Percentiles rank a stretch among this genome's conserved stretches.
phyloP scores from a whole-genome alignment of 2,797 vertebrate species.

The Sparidentex hasta region DNA sequence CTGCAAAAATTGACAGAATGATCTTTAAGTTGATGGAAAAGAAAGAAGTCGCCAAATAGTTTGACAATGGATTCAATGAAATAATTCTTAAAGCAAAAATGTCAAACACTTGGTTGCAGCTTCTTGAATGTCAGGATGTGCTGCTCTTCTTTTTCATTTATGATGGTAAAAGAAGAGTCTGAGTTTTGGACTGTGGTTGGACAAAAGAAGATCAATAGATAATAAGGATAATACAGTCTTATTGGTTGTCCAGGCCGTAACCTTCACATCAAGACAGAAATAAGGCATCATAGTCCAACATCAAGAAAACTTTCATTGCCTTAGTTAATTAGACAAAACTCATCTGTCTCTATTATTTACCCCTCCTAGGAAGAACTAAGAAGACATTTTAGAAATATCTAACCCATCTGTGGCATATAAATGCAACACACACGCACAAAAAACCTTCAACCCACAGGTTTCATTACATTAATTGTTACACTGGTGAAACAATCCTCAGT shows the following conservation, averaged over 20 bases:
- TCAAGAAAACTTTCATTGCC: neutral
- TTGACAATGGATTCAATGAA: too few relatives aligned
- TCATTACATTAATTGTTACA: neutral
- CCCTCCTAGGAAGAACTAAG: neutral
- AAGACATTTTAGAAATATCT: neutral
- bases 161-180: too few relatives aligned
- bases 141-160: too few relatives aligned
- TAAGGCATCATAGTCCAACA: constrained; percentile 8
- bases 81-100: too few relatives aligned
- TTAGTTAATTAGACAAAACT: constrained; percentile 5
- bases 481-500: neutral
- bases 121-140: too few relatives aligned
- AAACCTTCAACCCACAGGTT: neutral
- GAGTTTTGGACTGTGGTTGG: too few relatives aligned
- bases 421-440: neutral
- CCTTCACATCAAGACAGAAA: neutral
- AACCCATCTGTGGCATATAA: neutral
- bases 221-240: neutral
- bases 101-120: too few relatives aligned
- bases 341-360: neutral
- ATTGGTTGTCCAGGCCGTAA: neutral
- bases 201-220: too few relatives aligned
- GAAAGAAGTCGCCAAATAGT: too few relatives aligned
- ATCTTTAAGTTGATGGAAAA: too few relatives aligned
- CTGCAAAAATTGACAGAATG: too few relatives aligned